A percentile compares a stretch with the other conserved stretches of the same genome.
These are phyloP conservation scores for Drosophila phalerata DNA, from an alignment of 2,888 invertebrate genomes.

Conservation along the genomic window DNA sequence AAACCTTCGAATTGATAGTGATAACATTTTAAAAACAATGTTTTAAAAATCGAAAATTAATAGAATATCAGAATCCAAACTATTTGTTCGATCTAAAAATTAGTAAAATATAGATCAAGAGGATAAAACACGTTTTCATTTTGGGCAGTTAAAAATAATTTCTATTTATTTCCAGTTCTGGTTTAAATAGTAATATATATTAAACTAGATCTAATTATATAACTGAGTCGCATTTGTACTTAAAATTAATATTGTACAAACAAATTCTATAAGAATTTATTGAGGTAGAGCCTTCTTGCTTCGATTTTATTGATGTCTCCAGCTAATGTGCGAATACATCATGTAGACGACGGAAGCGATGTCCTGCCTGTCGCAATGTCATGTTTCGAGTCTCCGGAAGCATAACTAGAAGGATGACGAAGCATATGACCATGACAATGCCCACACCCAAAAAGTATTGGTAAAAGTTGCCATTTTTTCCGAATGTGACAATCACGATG, in stretches of 20 bases:
- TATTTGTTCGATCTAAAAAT: no score
- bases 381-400: constrained; percentile 59
- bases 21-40: no score
- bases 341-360: constrained; percentile 40
- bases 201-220: neutral
- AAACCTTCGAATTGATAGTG: neutral
- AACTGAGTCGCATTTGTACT: neutral
- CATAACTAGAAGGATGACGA: constrained; percentile 40
- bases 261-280: constrained; percentile 5
- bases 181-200: neutral
- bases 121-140: no score
- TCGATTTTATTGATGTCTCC: neutral
- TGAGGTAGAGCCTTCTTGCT: neutral
- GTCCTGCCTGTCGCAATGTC: constrained; percentile 49
- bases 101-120: no score
- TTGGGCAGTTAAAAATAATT: neutral
- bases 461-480: constrained; percentile 13
- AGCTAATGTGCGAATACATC: constrained; percentile 41
- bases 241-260: neutral
- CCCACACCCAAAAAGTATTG: constrained; percentile 61
- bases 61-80: no score
- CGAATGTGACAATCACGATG: constrained; percentile 55
- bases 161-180: neutral
- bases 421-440: constrained; percentile 52
- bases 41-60: no score